Conservation (phyloP, 2,888 invertebrate genomes). For the Drosophila yooni region DNA sequence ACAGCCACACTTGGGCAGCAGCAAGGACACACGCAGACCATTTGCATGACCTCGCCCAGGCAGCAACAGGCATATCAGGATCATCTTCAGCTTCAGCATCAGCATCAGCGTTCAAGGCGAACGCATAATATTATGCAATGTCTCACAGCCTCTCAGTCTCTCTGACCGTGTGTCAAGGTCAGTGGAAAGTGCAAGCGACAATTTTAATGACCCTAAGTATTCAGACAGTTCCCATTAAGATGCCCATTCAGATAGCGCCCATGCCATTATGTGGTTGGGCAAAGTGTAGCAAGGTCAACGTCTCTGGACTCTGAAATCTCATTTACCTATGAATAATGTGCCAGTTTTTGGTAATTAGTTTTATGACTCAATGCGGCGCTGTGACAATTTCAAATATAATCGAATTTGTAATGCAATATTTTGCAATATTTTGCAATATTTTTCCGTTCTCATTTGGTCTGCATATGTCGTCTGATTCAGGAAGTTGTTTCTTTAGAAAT, state of each 20-base stretch:
- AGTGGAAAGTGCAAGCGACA: slow-evolving; percentile 70
- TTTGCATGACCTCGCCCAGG: slow-evolving; percentile 30
- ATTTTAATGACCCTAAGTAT: slow-evolving; percentile 36
- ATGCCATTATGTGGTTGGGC: slow-evolving; percentile 50
- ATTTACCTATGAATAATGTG: slow-evolving; percentile 46
- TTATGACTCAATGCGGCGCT: slow-evolving; percentile 56
- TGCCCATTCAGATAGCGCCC: slow-evolving; percentile 3
- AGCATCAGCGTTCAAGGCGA: slow-evolving; percentile 11
- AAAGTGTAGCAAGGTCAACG: slow-evolving; percentile 73
- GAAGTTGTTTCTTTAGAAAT: neutral
- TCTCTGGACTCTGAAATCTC: slow-evolving; percentile 6
- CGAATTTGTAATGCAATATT: slow-evolving; percentile 39
- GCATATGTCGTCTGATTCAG: slow-evolving; percentile 42
- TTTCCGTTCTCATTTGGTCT: slow-evolving; percentile 37
- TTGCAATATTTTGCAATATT: slow-evolving; percentile 7
- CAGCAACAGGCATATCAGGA: slow-evolving; percentile 15
- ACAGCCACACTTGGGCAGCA: slow-evolving; percentile 56
- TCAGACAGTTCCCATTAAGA: slow-evolving; percentile 17
- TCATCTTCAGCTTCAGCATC: neutral
- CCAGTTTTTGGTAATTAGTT: slow-evolving; percentile 55
- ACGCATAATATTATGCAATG: slow-evolving; percentile 71
- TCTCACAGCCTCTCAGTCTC: neutral
- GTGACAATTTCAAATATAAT: slow-evolving; percentile 36
- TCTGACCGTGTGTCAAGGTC: slow-evolving; percentile 50
- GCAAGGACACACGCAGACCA: slow-evolving; percentile 48